Base-by-base conservation (phyloP, 2,113 vertebrate species). In the Oreocharis arfaki region DNA sequence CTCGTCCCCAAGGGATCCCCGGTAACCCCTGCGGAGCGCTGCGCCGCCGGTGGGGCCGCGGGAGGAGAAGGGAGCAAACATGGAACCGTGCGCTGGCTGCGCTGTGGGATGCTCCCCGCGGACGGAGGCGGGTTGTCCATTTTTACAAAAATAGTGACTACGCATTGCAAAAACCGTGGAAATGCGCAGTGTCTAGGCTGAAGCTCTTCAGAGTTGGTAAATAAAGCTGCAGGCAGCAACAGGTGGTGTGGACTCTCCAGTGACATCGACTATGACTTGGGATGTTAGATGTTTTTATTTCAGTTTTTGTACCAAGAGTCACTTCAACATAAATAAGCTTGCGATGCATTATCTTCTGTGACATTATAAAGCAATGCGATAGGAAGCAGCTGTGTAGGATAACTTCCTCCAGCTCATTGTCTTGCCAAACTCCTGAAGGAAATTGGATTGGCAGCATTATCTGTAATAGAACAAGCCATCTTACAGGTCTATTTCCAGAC, bases 381-480 rank as follows among this genome's bases (percentile, higher is more conserved):
- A 35, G 49, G 12, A 65, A 19, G 57, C 4, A 2, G 53, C 81
- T 89, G 80, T 46, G 70, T 39, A 3, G 65, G 73, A 9, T 59
- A 23, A 44, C 84, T 91, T 92, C 65, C 61, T 84, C 15, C 15
- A 24, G 47, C 33, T 28, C 91, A 11, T 84, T 94, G 74, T 82
- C 81, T 90, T 4, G 26, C 79, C 73, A 73, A 20, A 84, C 77
- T 96, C 47, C 60, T 87, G 59, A 27, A 93, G 79, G 87, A 96
- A 92, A 94, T 84, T 73, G 83, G 81, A 87, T 96, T 91, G 92
- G 55, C 69, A 82, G 86, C 68, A 82, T 84, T 94, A 95, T 87
- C 92, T 93, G 70, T 87, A 74, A 77, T 23, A 50, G 78, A 90
- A 64, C 91, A 75, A 87, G 6, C 13, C 49, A 39, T 83, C 71